Percentiles rank a stretch among this genome's conserved stretches.
Evolutionary conservation across 2,113 vertebrate genomes (phyloP).

Genomic region (Prionailurus viverrinus): DNA sequence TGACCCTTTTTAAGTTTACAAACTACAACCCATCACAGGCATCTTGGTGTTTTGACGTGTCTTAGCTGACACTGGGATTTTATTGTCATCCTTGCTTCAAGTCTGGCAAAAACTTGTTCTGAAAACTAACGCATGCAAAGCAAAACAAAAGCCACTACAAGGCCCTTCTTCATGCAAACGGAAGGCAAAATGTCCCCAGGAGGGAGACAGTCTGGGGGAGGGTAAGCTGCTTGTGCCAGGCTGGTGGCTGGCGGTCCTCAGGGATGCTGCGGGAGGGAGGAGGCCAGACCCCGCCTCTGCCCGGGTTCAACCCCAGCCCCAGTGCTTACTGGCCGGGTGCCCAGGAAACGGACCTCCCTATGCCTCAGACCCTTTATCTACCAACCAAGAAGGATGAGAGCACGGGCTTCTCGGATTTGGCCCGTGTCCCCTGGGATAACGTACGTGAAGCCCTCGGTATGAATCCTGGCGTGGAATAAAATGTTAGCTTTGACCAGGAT

Average conservation of each 20-base stretch:
- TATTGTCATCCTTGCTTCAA: neutral
- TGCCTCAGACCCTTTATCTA: neutral
- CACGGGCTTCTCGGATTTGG: neutral
- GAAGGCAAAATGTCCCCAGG: neutral
- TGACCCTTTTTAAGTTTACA: neutral
- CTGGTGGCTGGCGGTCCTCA: neutral
- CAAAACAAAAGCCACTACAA: neutral
- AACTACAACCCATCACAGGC: neutral
- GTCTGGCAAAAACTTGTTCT: neutral
- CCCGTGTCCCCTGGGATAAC: rapidly evolving
- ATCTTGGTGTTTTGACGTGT: neutral
- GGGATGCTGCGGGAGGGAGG: too few relatives aligned
- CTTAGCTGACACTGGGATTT: neutral
- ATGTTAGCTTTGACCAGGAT: rapidly evolving
- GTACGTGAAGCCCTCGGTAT: rapidly evolving
- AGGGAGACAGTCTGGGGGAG: neutral
- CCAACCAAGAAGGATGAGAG: neutral
- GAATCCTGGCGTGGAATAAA: too few relatives aligned
- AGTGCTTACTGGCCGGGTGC: neutral
- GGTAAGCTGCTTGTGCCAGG: neutral
- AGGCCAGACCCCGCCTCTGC: neutral
- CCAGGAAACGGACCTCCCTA: too few relatives aligned
- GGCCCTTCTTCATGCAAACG: neutral
- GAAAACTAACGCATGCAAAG: neutral
- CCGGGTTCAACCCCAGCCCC: neutral